Base-by-base conservation (phyloP, 1,140 invertebrate species). In the Papilio machaon region DNA sequence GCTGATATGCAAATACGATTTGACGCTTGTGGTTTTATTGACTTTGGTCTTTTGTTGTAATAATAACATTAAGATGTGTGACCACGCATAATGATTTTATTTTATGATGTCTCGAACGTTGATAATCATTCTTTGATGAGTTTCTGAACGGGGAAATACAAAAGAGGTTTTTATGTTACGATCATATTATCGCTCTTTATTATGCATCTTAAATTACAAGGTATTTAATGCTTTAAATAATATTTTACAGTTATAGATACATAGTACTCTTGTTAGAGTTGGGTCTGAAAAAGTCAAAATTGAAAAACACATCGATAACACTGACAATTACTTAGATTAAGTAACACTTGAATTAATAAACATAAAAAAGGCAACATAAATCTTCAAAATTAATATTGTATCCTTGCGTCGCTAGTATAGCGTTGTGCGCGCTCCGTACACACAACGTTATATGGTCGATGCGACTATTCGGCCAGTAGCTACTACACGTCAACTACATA, bases 1-100 rank as follows among this genome's bases (percentile, higher is more conserved):
- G 85, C 38, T 49, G 89, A 88, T 90, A 91, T 91, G 90, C 85
- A 87, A 88, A 91, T 91, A 64, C 58, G n/a, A 73, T 82, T 79
- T 81, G 84, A 80, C 80, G 80, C 54, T 17, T 82, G 73, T 75
- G 70, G 75, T 85, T 86, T 84, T 85, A 90, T 89, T 87, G 88
- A 90, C 87, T 88, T 79, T 80, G 60, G 64, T 81, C 79, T 82
- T 88, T 87, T 86, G 79, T 87, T 86, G 79, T 46, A 77, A 83
- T 79, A 23, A 84, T 64, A 67, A 79, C 30, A 67, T 64, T 70
- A 80, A 70, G 75, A 73, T 58, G 78, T 85, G 86, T 89, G 89
- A 78, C 52, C 73, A 23, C 80, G 89, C 89, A 90, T 90, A 86
- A 85, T 81, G 73, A 81, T 83, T 64, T 11, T 79, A 79, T 79